Conservation (phyloP, 2,888 invertebrate genomes). For the Polydrusus pterygomalis region DNA sequence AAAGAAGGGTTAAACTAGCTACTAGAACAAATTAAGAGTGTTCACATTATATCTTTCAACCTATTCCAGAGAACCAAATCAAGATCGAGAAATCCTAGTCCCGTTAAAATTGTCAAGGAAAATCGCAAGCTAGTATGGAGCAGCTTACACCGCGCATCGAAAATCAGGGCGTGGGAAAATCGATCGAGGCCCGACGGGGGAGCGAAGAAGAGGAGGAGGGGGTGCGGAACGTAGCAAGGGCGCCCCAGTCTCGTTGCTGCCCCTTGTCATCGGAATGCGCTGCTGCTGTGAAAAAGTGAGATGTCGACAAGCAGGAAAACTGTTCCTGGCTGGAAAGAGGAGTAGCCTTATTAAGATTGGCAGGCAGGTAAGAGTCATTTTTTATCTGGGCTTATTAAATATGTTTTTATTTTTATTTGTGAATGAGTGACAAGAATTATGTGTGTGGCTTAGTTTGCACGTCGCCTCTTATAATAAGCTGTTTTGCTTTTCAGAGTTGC, state of each 20-base stretch:
- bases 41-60: neutral
- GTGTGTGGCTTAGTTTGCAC: slow-evolving; percentile 9
- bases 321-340: slow-evolving; percentile 43
- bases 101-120: slow-evolving; percentile 32
- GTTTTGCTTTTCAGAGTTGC: slow-evolving; percentile 9
- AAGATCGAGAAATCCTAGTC: slow-evolving; percentile 1
- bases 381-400: slow-evolving; percentile 30
- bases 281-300: slow-evolving; percentile 55
- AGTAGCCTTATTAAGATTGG: slow-evolving; percentile 45
- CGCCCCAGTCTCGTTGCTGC: slow-evolving; percentile 53
- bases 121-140: slow-evolving; percentile 47
- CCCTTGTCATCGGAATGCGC: slow-evolving; percentile 54
- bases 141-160: slow-evolving; percentile 53
- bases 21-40: neutral
- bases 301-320: slow-evolving; percentile 50
- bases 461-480: neutral
- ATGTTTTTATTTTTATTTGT: slow-evolving; percentile 20
- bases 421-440: slow-evolving; percentile 3
- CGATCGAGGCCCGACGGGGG: slow-evolving; percentile 50
- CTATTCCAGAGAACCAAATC: slow-evolving; percentile 13
- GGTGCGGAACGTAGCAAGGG: slow-evolving; percentile 44
- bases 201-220: slow-evolving; percentile 9
- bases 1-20: too few relatives aligned
- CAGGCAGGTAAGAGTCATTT: slow-evolving; percentile 48
- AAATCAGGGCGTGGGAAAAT: slow-evolving; percentile 58